Evolutionary conservation across 2,888 invertebrate genomes (phyloP), one percentile per base, ranked within the genome.

Genomic region (Scaptomyza caliginosa): DNA sequence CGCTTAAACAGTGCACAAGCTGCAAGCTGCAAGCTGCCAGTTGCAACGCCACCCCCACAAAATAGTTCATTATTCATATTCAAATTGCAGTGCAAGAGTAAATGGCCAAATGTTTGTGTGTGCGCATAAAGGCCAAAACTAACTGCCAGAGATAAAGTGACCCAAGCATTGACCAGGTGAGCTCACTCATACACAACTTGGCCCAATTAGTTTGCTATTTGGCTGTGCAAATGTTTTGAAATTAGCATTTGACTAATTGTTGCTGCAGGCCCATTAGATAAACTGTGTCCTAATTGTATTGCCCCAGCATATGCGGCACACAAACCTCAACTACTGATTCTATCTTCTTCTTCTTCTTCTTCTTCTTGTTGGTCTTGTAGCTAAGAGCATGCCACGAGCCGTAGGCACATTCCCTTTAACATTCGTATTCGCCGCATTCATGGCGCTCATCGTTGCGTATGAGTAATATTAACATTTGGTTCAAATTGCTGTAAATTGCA

Each of bases 1-100:
- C 67, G 78, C 78, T 81, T 84, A 78, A 81, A 42, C 82, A 40
- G 85, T 74, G 64, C 85, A 84, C 85, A 78, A 73, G 76, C 59
- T 80, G 43, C 62, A 49, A 19, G 24, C 30, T 62, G 30, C 85
- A 78, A 73, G 76, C 59, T 80, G 43, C 62, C 46, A 19, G 24
- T 32, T 62, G 30, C n/a, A n/a, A n/a, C 60, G 57, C 45, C 40
- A 34, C 17, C 23, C 34, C 46, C 39, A 1, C 16, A 4, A 34
- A 28, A 67, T 19, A 56, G 10, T 34, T 54, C 19, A 10, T 45
- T 45, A 45, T 28, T 45, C 45, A 45, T 45, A 65, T 69, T 50
- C 59, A 69, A 67, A 72, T 54, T 23, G 34, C 38, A 30, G 42
- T 58, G 46, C 30, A 32, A 28, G 34, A 59, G 28, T 8, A 30